Evolutionary conservation across 2,888 invertebrate genomes (phyloP), one percentile per base, ranked within the genome.

Genomic region (Anaspis maculata): DNA sequence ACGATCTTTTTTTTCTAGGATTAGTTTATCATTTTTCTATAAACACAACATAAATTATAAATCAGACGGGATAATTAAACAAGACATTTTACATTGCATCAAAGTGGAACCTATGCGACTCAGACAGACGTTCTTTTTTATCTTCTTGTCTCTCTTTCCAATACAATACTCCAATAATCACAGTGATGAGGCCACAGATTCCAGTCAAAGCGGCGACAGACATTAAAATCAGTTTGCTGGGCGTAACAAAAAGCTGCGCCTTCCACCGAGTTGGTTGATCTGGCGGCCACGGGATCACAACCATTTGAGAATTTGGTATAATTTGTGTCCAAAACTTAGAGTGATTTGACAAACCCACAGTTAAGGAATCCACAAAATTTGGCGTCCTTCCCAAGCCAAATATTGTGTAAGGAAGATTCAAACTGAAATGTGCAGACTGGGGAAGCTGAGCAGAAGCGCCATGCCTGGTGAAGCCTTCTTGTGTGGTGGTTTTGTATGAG

Each of bases 341-440:
- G 52, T 72, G 72, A 34, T 76, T 74, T n/a, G 76, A 78, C 28
- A 85, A 65, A 5, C 90, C 88, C 2, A 94, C 88, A 33, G 77
- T 79, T 19, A 97, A 68, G 7, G 76, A 77, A 56, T 97, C 96
- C 1, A 98, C 88, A 68, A 97, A 98, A 68, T 98, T 98, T 2
- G 97, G 96, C 21, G 94, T 94, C 37, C 94, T 77, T 2, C 97
- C 98, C n/a, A 99, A 71, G 2, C 98, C 98, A 66, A 98, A 97
- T 44, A 94, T 84, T 0, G 86, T 85, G 62, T 91, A 98, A 0
- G 98, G 97, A 34, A 96, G 68, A 62, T 94, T 91, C n/a, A 98
- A 71, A 2, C 92, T 79, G 61, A 86, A 85, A 61, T 95, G 86
- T 1, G 92, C 87, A 13, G 92, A 90, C 62, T 95, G 94, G 0